Conservation (phyloP, 2,113 vertebrate species). For the Gila orcuttii region DNA sequence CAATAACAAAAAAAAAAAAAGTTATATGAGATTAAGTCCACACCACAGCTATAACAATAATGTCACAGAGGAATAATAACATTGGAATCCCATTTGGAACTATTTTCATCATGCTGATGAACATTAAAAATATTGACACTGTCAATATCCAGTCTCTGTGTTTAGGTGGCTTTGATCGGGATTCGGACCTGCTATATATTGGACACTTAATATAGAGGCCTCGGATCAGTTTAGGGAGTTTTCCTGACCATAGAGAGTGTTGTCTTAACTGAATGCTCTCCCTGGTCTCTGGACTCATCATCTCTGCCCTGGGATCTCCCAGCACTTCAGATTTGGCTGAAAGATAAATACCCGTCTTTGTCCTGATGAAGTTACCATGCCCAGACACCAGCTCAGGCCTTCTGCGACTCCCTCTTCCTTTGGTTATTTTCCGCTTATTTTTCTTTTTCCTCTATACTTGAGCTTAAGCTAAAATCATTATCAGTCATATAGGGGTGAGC, state of each 20-base stretch:
- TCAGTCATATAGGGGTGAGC: constrained; percentile 46
- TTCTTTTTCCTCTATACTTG: constrained; percentile 33
- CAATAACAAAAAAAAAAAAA: not conserved
- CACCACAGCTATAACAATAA: not conserved
- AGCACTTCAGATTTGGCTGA: not conserved
- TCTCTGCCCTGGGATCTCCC: not conserved
- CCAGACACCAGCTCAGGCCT: constrained; percentile 15
- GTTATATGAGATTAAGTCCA: not conserved
- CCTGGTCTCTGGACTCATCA: not conserved
- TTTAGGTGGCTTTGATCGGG: not conserved
- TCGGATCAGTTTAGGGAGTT: not conserved
- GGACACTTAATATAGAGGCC: not conserved
- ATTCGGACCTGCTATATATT: not conserved
- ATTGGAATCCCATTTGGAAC: not conserved
- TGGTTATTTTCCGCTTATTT: constrained; percentile 8
- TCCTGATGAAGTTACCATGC: constrained; percentile 46
- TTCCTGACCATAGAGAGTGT: not conserved
- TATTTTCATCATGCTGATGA: not conserved
- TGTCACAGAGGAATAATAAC: not conserved
- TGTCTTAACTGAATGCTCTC: constrained; percentile 37
- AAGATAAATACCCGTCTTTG: constrained; percentile 25
- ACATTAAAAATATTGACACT: not conserved
- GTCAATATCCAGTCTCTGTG: not conserved
- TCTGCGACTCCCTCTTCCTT: constrained; percentile 31
- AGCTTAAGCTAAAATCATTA: constrained; percentile 63